Evolutionary conservation across 1,140 invertebrate species (phyloP), one percentile per base, ranked within the genome.

Genomic region (Chlorops oryzae): DNA sequence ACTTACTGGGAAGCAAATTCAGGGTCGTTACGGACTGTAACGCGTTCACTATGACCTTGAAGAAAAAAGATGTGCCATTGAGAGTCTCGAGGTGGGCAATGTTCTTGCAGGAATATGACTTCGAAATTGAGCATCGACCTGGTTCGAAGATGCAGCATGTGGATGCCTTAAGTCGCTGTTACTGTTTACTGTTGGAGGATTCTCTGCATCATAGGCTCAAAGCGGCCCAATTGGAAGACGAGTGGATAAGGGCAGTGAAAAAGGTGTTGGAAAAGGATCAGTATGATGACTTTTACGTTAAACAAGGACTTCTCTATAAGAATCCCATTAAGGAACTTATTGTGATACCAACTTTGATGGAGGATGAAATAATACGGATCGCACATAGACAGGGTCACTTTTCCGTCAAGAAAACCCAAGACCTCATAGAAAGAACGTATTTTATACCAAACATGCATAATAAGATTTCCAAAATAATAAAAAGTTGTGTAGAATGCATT

Each of bases 371-470:
- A 1, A 59, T 63, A 2, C 28, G 27, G 13, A 22, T 32, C 5
- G 42, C 40, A 10, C 46, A 52, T 21, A 21, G 65, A 66, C 27
- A 52, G 50, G 45, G 45, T 5, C 54, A 22, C 18, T 22, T 50
- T 21, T 3, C 57, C 48, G 20, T 47, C 53, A 41, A 52, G 49
- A 44, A 56, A 53, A 50, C 59, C 55, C 46, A 60, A 52, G 24
- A 50, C 15, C 6, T 18, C 58, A 5, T 56, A 23, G 17, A 76
- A 73, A 56, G 62, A 57, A 61, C 74, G 9, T 76, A 62, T 58
- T 74, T 54, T 35, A 68, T 76, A 25, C 46, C 61, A 3, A 61
- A 73, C 3, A 10, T 74, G 39, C 20, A 38, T 17, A 39, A 51
- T 9, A 73, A 69, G 46, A 58, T 70, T 2, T 47, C 60, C 44